Percentiles rank a stretch among this genome's conserved stretches.
These are phyloP conservation scores for Parasteatoda tepidariorum DNA, from an alignment of 1,140 invertebrate species.

Conservation along the genomic window DNA sequence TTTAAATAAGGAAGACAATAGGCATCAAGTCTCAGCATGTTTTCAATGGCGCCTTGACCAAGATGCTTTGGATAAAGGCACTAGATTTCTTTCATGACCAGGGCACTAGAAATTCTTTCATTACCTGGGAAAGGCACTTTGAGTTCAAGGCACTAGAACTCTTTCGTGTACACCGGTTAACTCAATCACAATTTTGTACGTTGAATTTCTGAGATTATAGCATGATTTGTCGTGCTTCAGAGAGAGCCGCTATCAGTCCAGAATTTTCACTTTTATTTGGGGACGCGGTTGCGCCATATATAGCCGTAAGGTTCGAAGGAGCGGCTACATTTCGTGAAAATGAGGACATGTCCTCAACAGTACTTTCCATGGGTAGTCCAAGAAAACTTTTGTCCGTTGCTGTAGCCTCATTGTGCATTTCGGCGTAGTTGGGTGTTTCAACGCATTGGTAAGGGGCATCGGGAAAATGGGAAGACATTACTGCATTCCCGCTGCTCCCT, in stretches of 20 bases:
- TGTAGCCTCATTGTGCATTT: constrained; percentile 4
- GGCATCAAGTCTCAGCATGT: no score
- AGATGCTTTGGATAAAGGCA: no score
- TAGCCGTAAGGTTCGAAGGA: constrained; percentile 35
- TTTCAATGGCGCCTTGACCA: no score
- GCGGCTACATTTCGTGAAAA: constrained; percentile 16
- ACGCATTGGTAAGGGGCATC: constrained; percentile 20
- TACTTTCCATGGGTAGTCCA: constrained; percentile 33
- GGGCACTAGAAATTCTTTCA: no score
- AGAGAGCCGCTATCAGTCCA: constrained; percentile 49
- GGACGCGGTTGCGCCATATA: constrained; percentile 24
- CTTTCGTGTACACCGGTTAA: not conserved
- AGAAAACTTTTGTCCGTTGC: constrained; percentile 33
- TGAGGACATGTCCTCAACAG: not conserved
- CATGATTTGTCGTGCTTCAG: constrained; percentile 52
- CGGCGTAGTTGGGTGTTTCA: constrained; percentile 19
- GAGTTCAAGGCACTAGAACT: constrained; percentile 39
- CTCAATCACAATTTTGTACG: not conserved
- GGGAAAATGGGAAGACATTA: not conserved
- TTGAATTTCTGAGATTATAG: constrained; percentile 4
- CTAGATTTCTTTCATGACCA: no score
- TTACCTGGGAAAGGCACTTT: no score
- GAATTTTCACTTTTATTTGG: constrained; percentile 50
- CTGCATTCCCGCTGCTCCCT: not conserved
- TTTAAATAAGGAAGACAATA: no score